A percentile compares a stretch with the other conserved stretches of the same genome.
Conservation (phyloP, 2,113 vertebrate species). For the Aptenodytes patagonicus region DNA sequence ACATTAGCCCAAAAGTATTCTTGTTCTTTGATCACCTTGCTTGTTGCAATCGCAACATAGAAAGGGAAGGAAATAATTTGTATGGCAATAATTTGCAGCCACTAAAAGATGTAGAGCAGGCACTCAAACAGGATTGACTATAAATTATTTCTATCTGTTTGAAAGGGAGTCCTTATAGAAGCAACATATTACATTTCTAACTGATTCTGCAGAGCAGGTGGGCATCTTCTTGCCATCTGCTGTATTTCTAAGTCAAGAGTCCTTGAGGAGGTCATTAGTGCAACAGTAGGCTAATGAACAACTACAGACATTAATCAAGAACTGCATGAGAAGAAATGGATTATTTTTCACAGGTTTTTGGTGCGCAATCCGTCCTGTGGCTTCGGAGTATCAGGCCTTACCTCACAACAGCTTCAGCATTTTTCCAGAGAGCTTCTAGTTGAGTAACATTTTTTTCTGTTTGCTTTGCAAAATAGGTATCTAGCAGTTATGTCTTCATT, state of each 20-base stretch:
- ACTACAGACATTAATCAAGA: constrained; percentile 10
- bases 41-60: background rate
- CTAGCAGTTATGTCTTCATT: background rate
- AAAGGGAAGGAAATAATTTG: background rate
- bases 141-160: background rate
- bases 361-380: background rate
- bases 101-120: background rate
- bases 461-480: background rate
- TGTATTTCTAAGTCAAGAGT: constrained; percentile 17
- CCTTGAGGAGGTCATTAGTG: constrained; percentile 13
- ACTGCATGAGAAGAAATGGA: background rate
- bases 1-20: background rate
- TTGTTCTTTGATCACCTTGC: background rate
- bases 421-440: background rate
- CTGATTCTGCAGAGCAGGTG: background rate
- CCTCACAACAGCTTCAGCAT: background rate
- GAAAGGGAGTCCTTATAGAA: background rate
- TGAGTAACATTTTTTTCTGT: background rate
- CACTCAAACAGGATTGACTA: background rate
- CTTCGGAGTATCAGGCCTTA: background rate
- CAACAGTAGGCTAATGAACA: background rate
- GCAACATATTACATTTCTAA: background rate
- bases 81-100: background rate
- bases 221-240: constrained; percentile 37
- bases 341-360: background rate